Evolutionary conservation across 2,797 vertebrate genomes (phyloP).

Genomic region (Sebastes flavidus): DNA sequence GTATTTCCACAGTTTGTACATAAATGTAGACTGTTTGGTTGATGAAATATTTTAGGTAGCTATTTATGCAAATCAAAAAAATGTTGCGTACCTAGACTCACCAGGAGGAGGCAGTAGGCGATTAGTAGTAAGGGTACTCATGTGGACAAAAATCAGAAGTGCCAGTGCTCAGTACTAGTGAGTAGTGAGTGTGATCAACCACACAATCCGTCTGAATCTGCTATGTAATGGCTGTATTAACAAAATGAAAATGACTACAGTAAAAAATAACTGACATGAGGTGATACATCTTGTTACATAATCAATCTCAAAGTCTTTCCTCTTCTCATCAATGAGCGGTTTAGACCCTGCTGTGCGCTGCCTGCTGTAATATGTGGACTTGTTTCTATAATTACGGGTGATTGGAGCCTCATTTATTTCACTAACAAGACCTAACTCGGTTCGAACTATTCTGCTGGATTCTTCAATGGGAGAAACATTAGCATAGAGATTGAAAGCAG

Average conservation of each 20-base stretch:
- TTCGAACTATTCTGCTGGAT: slow-evolving; percentile 30
- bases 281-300: not conserved
- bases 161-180: too few species aligned
- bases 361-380: slow-evolving; percentile 27
- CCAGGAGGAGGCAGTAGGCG: too few species aligned
- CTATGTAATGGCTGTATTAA: not conserved
- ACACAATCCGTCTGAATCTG: not conserved
- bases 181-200: not conserved
- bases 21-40: too few species aligned
- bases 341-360: not conserved
- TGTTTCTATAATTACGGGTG: slow-evolving; percentile 60
- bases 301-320: slow-evolving; percentile 2
- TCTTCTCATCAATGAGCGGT: slow-evolving; percentile 15
- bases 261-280: not conserved
- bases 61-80: too few species aligned
- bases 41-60: too few species aligned
- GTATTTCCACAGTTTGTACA: too few species aligned
- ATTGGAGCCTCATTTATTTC: slow-evolving; percentile 59
- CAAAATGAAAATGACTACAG: not conserved
- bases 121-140: too few species aligned
- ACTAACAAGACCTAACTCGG: slow-evolving; percentile 50
- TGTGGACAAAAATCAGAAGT: too few species aligned
- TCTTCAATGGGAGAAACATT: slow-evolving; percentile 45
- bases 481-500: slow-evolving; percentile 61
- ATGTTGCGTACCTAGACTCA: too few species aligned